These are phyloP conservation scores for Cataglyphis altisquamis DNA, from an alignment of 2,888 invertebrate genomes.

Conservation along the genomic window DNA sequence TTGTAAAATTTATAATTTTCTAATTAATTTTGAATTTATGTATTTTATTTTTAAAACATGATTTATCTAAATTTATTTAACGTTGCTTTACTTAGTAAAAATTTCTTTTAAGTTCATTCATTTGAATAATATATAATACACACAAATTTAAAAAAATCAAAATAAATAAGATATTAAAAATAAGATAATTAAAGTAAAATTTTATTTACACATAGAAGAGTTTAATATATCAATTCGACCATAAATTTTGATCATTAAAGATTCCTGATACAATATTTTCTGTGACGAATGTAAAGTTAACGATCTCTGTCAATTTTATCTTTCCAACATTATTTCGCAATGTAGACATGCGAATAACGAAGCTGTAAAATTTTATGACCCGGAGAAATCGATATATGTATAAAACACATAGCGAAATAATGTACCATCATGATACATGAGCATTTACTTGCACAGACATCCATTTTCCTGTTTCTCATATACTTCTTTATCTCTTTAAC, in stretches of 20 bases:
- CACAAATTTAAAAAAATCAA: neutral
- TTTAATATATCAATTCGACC: neutral
- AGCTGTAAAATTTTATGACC: conserved; percentile 30
- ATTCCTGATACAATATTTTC: neutral
- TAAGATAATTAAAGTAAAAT: neutral
- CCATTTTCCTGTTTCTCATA: neutral
- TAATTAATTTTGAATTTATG: neutral
- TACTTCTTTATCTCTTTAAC: neutral
- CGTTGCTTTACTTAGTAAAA: neutral
- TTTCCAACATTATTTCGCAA: neutral
- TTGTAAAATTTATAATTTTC: neutral
- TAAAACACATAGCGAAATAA: neutral
- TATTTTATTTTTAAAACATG: neutral
- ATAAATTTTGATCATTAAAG: neutral
- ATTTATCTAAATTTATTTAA: neutral
- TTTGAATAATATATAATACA: neutral
- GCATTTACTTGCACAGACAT: neutral
- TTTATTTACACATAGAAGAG: neutral
- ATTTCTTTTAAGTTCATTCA: neutral
- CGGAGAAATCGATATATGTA: neutral
- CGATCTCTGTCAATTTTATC: conserved; percentile 19
- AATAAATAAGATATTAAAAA: neutral
- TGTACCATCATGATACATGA: neutral
- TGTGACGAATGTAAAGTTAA: conserved; percentile 3
- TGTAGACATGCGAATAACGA: conserved; percentile 10